Evolutionary conservation across 2,113 vertebrate genomes (phyloP), one percentile per base, ranked within the genome.

Genomic region (Salvelinus sp.): DNA sequence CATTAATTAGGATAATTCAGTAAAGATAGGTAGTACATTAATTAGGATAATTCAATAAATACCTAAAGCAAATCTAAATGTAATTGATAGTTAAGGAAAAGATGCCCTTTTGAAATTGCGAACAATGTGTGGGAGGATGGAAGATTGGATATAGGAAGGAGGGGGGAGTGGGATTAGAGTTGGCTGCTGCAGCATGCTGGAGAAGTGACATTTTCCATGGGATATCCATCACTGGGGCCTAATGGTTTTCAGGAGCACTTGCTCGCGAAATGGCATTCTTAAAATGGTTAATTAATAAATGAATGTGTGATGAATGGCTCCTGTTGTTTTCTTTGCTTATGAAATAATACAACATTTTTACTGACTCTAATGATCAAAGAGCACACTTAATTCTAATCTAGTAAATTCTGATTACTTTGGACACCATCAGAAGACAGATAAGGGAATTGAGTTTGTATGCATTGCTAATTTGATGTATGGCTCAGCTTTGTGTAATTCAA

Each of bases 271-370:
- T 83, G 69, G 71, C 84, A 67, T 76, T 82, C 12, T 82, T 81
- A 73, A 78, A 85, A 88, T 83, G 85, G 73, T 84, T 90, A 91
- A 91, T 91, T 91, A 90, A 90, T 88, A 85, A 88, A 81, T 83
- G 81, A 83, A 89, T 72, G 67, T 73, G 74, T 82, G 78, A 90
- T 89, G 70, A 88, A 92, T 91, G 74, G 74, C 60, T 44, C 28
- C 73, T 65, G 58, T 80, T 83, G 67, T 75, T 84, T 73, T 78
- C 33, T 44, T 44, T 44, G 38, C 38, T 73, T 64, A 30, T 25
- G 66, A 88, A 87, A 88, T 87, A 78, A 70, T 80, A 62, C 74
- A 30, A 16, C 6, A 7, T 25, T 18, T 27, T 70, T 13, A 44
- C 38, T 12, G 38, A 44, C 9, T 82, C 64, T 85, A 87, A 89